Base-by-base conservation (phyloP, 1,140 invertebrate species). In the Temnothorax curvispinosus region DNA sequence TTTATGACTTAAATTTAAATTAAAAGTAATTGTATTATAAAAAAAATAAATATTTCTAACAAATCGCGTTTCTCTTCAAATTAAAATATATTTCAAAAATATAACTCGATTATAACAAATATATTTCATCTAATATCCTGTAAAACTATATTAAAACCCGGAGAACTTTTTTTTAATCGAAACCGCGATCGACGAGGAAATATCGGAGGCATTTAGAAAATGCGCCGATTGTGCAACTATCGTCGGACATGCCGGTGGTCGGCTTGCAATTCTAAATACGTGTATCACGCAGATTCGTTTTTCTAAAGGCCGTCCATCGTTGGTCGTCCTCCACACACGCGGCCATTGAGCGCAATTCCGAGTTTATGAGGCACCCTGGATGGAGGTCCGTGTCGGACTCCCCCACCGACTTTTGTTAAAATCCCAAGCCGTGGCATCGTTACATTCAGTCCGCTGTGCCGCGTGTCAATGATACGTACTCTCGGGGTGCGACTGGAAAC, bases 391-490 rank as follows among this genome's bases (percentile, higher is more conserved):
- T 41, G 38, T 13, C n/a, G 21, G 15, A 60, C 8, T 77, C 56
- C 38, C 74, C 74, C 54, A 62, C 74, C 74, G 74, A 44, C n/a
- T 44, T 44, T 38, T 62, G 9, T 47, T 77, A 47, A 77, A 77
- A 64, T 62, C 7, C 27, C 75, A 44, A 64, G 75, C 35, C 9
- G 56, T 8, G 3, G 21, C 58, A 64, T 77, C 56, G 41, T 21
- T 47, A 7, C 21, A 64, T 47, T 64, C 75, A 77, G 75, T 64
- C 41, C 5, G 35, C 35, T 27, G 35, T 75, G 35, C 35, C 54
- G n/a, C 35, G 72, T 13, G 52, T 8, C 32, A 9, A 41, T 44
- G n/a, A n/a, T 69, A 69, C n/a, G 41, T 7, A 13, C 5, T 27
- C 11, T 2, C 4, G 4, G n/a, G n/a, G 5, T 69, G 0, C 6